phyloP scores from a whole-genome alignment of 2,797 vertebrate species.

The Silurus lanzhouensis region DNA sequence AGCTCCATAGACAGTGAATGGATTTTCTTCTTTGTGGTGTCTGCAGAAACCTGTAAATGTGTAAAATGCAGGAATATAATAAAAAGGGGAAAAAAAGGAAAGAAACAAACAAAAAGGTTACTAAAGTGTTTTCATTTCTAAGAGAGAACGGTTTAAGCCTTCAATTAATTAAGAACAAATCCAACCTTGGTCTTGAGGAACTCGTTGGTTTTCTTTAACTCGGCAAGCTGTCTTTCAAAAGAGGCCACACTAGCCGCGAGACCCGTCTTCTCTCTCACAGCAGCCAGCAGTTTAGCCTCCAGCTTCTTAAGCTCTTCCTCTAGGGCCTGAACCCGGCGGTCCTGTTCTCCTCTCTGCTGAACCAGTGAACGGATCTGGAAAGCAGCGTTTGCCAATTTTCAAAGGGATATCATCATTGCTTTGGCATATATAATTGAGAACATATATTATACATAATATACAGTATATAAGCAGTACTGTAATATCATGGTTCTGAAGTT shows the following conservation, averaged over 20 bases:
- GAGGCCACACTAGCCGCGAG: conserved; percentile 80
- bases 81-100: not conserved
- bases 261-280: conserved; percentile 86
- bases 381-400: conserved; percentile 9
- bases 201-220: conserved; percentile 86
- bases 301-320: conserved; percentile 84
- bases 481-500: not conserved
- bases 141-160: not conserved
- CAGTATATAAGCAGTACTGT: not conserved
- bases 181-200: conserved; percentile 91
- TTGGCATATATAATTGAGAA: not conserved
- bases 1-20: conserved; percentile 84
- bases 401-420: not conserved
- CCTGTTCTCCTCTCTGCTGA: conserved; percentile 85
- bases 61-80: not conserved
- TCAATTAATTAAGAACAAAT: not conserved
- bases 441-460: not conserved
- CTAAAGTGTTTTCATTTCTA: not conserved
- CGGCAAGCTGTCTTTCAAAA: conserved; percentile 84
- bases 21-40: conserved; percentile 86
- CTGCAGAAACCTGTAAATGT: conserved; percentile 82
- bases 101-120: no score
- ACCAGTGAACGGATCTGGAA: conserved; percentile 85
- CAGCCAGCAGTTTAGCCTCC: conserved; percentile 83
- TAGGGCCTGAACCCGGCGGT: conserved; percentile 77